phyloP scores from a whole-genome alignment of 2,113 vertebrate species.

The Hippotragus niger region DNA sequence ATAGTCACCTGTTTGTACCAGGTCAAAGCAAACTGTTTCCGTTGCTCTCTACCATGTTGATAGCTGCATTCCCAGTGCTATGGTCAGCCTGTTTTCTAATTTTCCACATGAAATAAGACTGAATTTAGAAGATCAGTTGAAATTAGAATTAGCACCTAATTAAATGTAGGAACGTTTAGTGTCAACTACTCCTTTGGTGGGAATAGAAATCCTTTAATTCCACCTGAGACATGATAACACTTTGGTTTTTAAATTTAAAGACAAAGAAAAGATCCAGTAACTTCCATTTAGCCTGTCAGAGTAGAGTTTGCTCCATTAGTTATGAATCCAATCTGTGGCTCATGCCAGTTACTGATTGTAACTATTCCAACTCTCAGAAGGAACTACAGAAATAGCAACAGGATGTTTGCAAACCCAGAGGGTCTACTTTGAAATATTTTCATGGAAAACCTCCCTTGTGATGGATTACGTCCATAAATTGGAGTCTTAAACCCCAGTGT shows the following conservation, averaged over 20 bases:
- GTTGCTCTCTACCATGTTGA: background rate
- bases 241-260: background rate
- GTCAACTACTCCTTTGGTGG: background rate
- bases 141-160: background rate
- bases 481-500: background rate
- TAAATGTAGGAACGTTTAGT: background rate
- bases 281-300: background rate
- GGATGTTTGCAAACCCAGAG: background rate
- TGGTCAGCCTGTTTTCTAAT: background rate
- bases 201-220: background rate
- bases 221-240: background rate
- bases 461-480: background rate
- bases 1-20: background rate
- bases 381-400: background rate
- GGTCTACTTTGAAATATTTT: background rate
- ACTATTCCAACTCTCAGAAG: background rate
- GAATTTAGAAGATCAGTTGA: background rate
- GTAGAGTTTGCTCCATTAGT: background rate
- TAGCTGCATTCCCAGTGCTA: background rate
- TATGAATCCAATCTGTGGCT: background rate
- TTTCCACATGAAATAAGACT: background rate
- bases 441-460: background rate
- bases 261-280: background rate
- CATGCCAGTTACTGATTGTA: background rate
- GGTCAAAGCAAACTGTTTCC: background rate